phyloP scores from a whole-genome alignment of 2,888 invertebrate genomes.

The Miltochrista miniata region DNA sequence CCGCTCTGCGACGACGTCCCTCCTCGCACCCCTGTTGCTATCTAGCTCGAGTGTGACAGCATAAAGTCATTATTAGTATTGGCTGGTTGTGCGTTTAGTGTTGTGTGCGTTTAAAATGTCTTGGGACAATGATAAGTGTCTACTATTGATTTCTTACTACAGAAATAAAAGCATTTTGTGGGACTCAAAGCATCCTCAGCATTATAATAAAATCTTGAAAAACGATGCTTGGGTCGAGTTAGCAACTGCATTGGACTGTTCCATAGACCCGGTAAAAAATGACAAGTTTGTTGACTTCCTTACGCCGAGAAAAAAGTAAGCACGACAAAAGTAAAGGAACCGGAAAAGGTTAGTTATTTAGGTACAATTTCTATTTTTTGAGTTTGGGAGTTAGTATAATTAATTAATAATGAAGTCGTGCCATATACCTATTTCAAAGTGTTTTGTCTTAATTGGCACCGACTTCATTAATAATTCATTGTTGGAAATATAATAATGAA shows the following conservation, averaged over 20 bases:
- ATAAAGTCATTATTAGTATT: neutral
- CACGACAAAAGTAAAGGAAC: neutral
- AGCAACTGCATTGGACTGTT: neutral
- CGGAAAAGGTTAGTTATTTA: neutral
- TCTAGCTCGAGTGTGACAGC: neutral
- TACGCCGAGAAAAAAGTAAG: slow-evolving; percentile 1
- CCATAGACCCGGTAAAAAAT: neutral
- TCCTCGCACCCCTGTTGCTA: neutral
- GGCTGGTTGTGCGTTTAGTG: neutral
- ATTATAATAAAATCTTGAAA: neutral
- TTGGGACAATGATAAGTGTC: neutral
- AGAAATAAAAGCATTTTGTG: neutral
- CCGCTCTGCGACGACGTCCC: too few relatives aligned
- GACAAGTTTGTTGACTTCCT: neutral
- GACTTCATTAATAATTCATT: neutral
- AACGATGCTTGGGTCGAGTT: neutral
- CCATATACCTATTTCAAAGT: too few relatives aligned
- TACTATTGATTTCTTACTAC: neutral
- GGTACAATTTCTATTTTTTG: neutral
- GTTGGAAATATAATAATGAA: neutral
- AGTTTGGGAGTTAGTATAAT: neutral
- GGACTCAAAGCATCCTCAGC: neutral
- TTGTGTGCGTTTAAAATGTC: neutral
- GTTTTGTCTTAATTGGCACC: too few relatives aligned
- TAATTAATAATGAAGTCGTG: neutral